These are phyloP conservation scores for Drosophila barbarae DNA, from an alignment of 2,888 invertebrate species.

Conservation along the genomic window DNA sequence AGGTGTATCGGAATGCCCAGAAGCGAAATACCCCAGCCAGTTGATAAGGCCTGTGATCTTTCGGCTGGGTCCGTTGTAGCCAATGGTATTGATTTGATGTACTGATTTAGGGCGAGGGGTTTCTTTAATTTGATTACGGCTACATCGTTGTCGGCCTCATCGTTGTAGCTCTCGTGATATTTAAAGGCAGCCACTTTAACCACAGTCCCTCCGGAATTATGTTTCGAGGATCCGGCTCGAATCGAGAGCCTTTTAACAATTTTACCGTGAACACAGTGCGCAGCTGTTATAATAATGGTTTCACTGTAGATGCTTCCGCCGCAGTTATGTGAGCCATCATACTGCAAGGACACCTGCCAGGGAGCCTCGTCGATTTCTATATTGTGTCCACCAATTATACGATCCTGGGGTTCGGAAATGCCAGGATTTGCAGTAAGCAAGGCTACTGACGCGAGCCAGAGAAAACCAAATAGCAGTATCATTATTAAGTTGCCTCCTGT, in stretches of 20 bases:
- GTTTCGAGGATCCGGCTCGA: slow-evolving; percentile 1
- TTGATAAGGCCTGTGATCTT: background rate
- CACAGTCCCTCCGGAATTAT: background rate
- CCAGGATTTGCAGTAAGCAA: slow-evolving; percentile 1
- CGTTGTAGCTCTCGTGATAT: background rate
- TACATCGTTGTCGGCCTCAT: background rate
- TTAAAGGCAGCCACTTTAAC: background rate
- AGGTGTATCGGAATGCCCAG: background rate
- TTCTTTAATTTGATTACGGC: background rate
- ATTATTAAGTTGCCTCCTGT: background rate
- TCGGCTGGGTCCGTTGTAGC: background rate
- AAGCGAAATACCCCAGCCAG: background rate
- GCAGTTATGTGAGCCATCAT: background rate
- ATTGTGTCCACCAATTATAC: slow-evolving; percentile 11
- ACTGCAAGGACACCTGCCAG: slow-evolving; percentile 1
- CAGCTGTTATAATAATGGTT: slow-evolving; percentile 10
- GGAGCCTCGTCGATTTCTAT: background rate
- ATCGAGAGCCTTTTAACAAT: background rate
- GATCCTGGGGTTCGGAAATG: background rate
- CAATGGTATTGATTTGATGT: background rate
- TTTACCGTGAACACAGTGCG: background rate
- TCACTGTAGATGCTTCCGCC: slow-evolving; percentile 3
- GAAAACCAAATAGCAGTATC: background rate
- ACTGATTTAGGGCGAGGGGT: background rate
- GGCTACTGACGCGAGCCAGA: background rate